These are phyloP conservation scores for Pardalotus punctatus DNA, from an alignment of 2,113 vertebrate genomes.

Conservation along the genomic window DNA sequence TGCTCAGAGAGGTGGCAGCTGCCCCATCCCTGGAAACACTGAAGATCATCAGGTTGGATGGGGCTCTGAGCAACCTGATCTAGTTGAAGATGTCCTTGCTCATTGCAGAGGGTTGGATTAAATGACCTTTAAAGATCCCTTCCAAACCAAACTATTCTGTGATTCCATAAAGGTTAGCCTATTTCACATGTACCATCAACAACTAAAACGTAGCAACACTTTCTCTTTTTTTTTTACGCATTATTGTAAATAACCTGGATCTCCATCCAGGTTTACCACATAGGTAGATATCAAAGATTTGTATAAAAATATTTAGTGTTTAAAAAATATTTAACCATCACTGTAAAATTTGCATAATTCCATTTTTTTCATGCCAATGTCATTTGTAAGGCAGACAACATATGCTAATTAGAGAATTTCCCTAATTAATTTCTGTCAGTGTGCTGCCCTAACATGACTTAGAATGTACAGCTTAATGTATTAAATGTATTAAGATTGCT, in stretches of 20 bases:
- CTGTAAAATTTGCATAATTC: not conserved
- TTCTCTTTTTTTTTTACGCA: not conserved
- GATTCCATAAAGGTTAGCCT: not conserved
- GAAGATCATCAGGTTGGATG: not conserved
- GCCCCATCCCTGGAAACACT: not conserved
- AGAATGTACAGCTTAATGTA: conserved; percentile 19
- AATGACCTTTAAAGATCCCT: not conserved
- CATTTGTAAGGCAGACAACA: conserved; percentile 27
- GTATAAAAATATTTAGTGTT: conserved; percentile 8
- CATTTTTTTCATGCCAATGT: conserved; percentile 15
- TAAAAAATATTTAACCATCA: conserved; percentile 40
- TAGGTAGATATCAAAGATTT: not conserved
- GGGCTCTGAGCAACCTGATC: not conserved
- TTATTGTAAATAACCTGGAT: not conserved
- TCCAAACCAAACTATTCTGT: not conserved
- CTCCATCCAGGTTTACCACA: not conserved
- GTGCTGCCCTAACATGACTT: conserved; percentile 11
- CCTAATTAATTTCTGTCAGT: conserved; percentile 18
- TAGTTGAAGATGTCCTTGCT: not conserved
- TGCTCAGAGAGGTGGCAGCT: not conserved
- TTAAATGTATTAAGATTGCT: not conserved
- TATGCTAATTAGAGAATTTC: not conserved
- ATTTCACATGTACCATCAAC: not conserved
- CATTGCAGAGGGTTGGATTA: not conserved
- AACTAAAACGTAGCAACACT: not conserved